Base-by-base conservation (phyloP, 2,113 vertebrate species). In the Dipodomys ordii region DNA sequence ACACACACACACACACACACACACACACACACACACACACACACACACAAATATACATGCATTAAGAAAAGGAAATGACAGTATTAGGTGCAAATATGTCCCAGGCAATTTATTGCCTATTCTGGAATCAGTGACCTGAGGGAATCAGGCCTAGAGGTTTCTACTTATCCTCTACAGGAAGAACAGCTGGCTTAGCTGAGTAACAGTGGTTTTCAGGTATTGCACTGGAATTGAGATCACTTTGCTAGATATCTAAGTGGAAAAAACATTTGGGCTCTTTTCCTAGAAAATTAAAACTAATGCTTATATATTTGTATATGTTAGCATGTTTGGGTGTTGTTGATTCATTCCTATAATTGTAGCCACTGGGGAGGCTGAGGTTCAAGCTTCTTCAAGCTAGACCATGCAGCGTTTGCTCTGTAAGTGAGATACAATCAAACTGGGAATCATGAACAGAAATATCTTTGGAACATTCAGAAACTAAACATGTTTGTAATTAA, bases 51-150 rank as follows among this genome's bases (percentile, higher is more conserved):
- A n/a, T n/a, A 49, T 2, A 12, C 49, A 49, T 1, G 8, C 49
- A 49, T 87, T 96, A 71, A 64, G 57, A 79, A 94, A 80, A 91
- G 80, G 94, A 93, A 94, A 91, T 39, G 86, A 71, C 81, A 79
- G 25, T 86, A 85, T 85, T 62, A 78, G 85, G 22, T 53, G 76
- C 46, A 69, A 28, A 44, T 69, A 74, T 71, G 69, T 85, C 12
- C 80, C 60, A 57, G 76, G 76, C 80, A 79, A 60, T 84, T 91
- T 39, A 39, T 79, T 96, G 94, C 84, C 91, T 95, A 93, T 94
- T 96, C 93, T 93, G 88, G 91, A 87, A 91, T 72, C 60, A 32
- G 49, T 49, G 19, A 68, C 7, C 32, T 53, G 62, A 67, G 81
- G 92, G 44, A 80, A 19, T 90, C 93, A 85, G 79, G 35, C 15